Conservation (phyloP, 2,888 invertebrate species). For the Liposcelis brunnea region DNA sequence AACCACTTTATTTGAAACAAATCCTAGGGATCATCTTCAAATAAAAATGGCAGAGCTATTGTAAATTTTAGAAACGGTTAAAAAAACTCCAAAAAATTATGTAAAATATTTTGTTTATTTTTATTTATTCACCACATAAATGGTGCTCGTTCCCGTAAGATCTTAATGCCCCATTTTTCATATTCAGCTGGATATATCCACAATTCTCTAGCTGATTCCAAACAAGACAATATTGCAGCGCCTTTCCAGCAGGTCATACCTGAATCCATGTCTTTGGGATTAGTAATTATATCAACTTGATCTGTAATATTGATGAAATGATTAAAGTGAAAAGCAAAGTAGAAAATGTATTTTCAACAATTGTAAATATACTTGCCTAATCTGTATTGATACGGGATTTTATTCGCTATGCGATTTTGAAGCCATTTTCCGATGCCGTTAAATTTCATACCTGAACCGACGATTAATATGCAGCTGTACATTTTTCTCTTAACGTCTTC, state of each 20-base stretch:
- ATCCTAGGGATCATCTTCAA: constrained; percentile 11
- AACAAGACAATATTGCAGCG: constrained; percentile 78
- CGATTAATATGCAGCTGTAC: constrained; percentile 81
- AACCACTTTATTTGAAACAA: not conserved
- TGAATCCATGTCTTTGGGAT: constrained; percentile 83
- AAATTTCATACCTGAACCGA: constrained; percentile 84
- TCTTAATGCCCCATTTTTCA: constrained; percentile 65
- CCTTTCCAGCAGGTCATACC: constrained; percentile 88
- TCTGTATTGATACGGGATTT: constrained; percentile 63
- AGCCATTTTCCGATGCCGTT: constrained; percentile 72
- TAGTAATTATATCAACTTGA: constrained; percentile 74
- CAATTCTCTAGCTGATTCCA: constrained; percentile 82
- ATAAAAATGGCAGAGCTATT: constrained; percentile 9
- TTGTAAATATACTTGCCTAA: constrained; percentile 33
- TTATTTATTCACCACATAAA: constrained; percentile 54
- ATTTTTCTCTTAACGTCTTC: constrained; percentile 86
- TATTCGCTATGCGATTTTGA: constrained; percentile 66
- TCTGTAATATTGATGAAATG: constrained; percentile 30
- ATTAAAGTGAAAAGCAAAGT: constrained; percentile 2
- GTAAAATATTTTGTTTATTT: not conserved
- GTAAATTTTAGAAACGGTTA: not conserved
- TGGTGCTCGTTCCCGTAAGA: constrained; percentile 78
- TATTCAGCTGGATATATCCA: constrained; percentile 81
- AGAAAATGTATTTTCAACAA: too few species aligned
- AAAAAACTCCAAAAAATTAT: not conserved